Conservation (phyloP, 2,888 invertebrate species). For the Oligia latruncula region DNA sequence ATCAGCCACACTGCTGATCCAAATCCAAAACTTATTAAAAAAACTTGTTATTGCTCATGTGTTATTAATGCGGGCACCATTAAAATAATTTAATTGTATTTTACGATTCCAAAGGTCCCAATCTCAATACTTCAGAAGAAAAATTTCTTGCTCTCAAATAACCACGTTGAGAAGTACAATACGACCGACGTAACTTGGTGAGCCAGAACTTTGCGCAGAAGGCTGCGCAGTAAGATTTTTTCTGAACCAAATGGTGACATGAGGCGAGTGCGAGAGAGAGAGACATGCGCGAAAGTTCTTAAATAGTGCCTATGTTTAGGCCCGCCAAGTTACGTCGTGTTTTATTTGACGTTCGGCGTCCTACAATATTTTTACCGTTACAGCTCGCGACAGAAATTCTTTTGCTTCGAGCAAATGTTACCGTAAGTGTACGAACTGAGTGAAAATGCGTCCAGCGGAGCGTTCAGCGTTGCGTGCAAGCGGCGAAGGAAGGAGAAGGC, state of each 20-base stretch:
- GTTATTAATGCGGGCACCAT: neutral
- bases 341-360: slow-evolving; percentile 23
- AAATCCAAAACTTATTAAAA: neutral
- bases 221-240: no score
- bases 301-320: no score
- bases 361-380: slow-evolving; percentile 45
- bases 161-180: neutral
- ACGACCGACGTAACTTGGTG: neutral
- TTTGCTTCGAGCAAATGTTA: slow-evolving; percentile 40
- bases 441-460: no score
- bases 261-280: no score
- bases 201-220: no score
- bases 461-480: no score
- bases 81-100: slow-evolving; percentile 16
- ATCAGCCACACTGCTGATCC: neutral
- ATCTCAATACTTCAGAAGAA: slow-evolving; percentile 9
- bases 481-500: no score
- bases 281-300: no score
- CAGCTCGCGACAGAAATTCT: slow-evolving; percentile 41
- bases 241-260: no score
- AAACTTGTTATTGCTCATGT: neutral
- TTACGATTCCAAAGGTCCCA: slow-evolving; percentile 3
- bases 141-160: slow-evolving; percentile 38
- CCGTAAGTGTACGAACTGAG: no score
- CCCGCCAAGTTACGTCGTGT: neutral